These are phyloP conservation scores for Drosophila jambulina DNA, from an alignment of 1,140 invertebrate species.

Conservation along the genomic window DNA sequence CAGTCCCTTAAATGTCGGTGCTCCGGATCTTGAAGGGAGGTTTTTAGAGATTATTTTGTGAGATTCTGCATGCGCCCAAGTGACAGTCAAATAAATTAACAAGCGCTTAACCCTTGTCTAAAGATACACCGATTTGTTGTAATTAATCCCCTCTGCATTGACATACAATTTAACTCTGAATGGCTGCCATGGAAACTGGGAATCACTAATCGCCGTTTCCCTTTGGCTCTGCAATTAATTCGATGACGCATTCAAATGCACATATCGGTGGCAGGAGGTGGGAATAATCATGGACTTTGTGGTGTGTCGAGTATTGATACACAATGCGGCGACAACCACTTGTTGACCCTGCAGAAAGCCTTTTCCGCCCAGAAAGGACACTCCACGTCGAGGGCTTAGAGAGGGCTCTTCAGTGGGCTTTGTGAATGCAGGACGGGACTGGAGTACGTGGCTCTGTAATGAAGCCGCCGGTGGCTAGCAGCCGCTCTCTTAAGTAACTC, in stretches of 20 bases:
- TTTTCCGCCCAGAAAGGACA: conserved; percentile 39
- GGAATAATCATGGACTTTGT: conserved; percentile 13
- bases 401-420: conserved; percentile 64
- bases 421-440: conserved; percentile 43
- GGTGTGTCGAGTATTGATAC: conserved; percentile 38
- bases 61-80: background rate
- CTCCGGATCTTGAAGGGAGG: background rate
- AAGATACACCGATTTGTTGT: background rate
- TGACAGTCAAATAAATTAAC: conserved; percentile 3
- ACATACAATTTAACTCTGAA: conserved; percentile 25
- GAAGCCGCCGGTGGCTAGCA: conserved; percentile 51
- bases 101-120: background rate
- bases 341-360: conserved; percentile 48
- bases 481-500: conserved; percentile 75
- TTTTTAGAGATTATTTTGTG: background rate
- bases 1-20: background rate
- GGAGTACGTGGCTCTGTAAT: conserved; percentile 44
- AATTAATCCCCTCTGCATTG: conserved; percentile 28
- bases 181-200: conserved; percentile 24
- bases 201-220: conserved; percentile 16
- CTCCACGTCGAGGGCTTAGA: conserved; percentile 53
- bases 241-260: conserved; percentile 49
- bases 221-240: conserved; percentile 43
- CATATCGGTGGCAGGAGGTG: conserved; percentile 16
- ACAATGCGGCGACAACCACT: conserved; percentile 56